Evolutionary conservation across 2,888 invertebrate species (phyloP), one percentile per base, ranked within the genome.

Genomic region (Acronicta leporina): DNA sequence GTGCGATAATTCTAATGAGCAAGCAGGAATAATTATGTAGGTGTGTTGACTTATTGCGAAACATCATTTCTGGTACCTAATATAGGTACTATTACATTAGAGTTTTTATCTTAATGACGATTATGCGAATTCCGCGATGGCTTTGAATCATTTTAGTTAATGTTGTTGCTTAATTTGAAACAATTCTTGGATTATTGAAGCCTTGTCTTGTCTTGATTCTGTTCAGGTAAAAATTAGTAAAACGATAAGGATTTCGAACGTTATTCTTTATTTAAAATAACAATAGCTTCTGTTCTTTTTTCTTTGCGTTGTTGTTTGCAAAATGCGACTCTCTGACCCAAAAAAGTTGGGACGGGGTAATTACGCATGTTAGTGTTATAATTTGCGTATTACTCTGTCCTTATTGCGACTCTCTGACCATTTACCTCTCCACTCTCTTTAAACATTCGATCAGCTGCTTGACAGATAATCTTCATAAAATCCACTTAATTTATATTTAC

Each of bases 181-280:
- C 41, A 14, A 44, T 59, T 50, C 54, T 51, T 48, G 47, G 44
- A 56, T 49, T 56, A 59, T 43, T 41, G 20, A 1, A 2, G 38
- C 35, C 82, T 72, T 80, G 85, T 85, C 78, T 79, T 60, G 73
- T 81, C 83, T 74, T 83, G 85, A 83, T 78, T 62, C 64, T 68
- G 69, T 59, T 72, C 86, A 85, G 86, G 86, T 86, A 85, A 81
- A 80, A 81, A 76, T 70, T 50, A 70, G 67, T 64, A 71, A 68
- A 77, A 79, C 71, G 73, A 65, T 59, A 67, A 68, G 71, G 62
- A 73, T 72, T 75, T 60, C 62, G 49, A 46, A 62, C 60, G 64
- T 59, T 70, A 54, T 65, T 65, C 60, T 73, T 68, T 60, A 69
- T 66, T 65, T 57, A 42, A 65, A 55, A 52, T 30, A 52, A 76